Base-by-base conservation (phyloP, 2,797 vertebrate species). In the Eulemur mongoz region DNA sequence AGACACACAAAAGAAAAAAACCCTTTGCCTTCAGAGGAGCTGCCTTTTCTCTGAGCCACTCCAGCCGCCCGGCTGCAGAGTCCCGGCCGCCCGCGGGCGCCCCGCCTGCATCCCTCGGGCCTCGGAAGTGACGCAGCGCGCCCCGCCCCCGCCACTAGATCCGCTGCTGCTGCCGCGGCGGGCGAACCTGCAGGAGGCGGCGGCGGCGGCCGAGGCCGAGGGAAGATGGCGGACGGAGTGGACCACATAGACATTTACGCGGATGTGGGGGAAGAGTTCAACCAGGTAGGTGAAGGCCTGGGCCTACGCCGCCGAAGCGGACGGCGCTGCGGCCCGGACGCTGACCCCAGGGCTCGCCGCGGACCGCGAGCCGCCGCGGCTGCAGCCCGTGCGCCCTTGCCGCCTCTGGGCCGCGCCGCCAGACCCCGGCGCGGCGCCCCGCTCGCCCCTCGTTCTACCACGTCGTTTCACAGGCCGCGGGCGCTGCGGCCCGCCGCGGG, bases 231-330 rank as follows among this genome's bases (percentile, higher is more conserved):
- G 99, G 99, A 99, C 99, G 99, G 99, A 96, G 99, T 99, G 98
- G 99, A 99, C 98, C 99, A 99, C 96, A 99, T 99, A 98, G 99
- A 99, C 69, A 99, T 99, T 97, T 99, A 99, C 98, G 99, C 99
- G 96, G 99, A 99, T 98, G 99, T 99, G 79, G 99, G 99, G 98
- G 99, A 99, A 98, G 99, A 99, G 97, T 99, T 99, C 95, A 99
- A 99, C 96, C 99, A 99, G 99, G 99, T 99, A 99, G 76, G 85
- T 30, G 94, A 35, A 76, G 91, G 59, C 72, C 67, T 3, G 65
- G 81, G 95, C 85, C 27, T 63, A 35, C 35, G 81, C 8, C 81
- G 87, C 86, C 83, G 35, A 35, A 23, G 45, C 76, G 92, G 73
- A 91, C 93, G 91, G 93, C 73, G 95, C 95, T 86, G 94, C 87